Conservation (phyloP, 2,797 vertebrate genomes). For the Rallus crepitans region DNA sequence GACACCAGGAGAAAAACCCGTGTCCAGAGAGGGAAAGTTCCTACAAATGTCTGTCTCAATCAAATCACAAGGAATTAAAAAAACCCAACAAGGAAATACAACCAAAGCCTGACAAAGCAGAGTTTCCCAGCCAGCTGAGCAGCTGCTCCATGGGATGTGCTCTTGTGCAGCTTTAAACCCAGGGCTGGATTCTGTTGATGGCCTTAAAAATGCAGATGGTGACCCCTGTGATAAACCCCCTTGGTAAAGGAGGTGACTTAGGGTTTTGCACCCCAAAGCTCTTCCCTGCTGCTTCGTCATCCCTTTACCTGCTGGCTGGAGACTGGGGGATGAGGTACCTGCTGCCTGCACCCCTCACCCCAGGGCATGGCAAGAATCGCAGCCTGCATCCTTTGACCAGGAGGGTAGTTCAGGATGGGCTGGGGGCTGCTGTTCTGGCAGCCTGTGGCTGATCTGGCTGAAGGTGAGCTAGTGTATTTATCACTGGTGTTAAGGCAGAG, state of each 20-base stretch:
- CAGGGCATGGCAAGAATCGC: fast-evolving
- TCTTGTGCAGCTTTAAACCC: not conserved
- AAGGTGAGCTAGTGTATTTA: not conserved
- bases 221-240: not conserved
- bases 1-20: fast-evolving
- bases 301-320: not conserved
- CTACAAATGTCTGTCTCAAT: fast-evolving
- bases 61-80: not conserved
- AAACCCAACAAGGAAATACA: too few relatives aligned
- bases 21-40: not conserved
- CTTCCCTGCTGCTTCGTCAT: not conserved
- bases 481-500: fast-evolving
- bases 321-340: fast-evolving
- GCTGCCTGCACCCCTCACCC: not conserved
- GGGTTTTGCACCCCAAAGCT: not conserved
- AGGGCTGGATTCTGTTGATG: not conserved
- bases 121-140: not conserved
- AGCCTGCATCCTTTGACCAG: not conserved
- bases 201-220: not conserved
- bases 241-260: not conserved
- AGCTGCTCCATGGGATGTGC: fast-evolving
- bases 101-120: not conserved
- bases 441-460: not conserved
- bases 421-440: not conserved
- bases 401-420: not conserved